phyloP scores from a whole-genome alignment of 2,888 invertebrate genomes.

The Standfussiana lucernea region DNA sequence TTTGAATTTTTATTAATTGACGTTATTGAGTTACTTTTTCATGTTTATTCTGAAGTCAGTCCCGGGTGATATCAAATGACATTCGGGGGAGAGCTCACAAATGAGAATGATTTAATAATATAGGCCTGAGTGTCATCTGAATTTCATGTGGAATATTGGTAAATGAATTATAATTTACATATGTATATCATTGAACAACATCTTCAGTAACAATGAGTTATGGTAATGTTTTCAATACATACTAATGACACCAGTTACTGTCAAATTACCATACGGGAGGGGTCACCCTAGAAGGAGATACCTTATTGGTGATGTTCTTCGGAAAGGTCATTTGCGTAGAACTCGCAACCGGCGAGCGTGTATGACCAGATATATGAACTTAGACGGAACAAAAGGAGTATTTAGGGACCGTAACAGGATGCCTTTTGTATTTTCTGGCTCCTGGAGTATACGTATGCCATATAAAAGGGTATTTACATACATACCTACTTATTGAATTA shows the following conservation, averaged over 20 bases:
- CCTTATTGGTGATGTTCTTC: not conserved
- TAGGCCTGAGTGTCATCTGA: slow-evolving; percentile 4
- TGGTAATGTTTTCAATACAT: not conserved
- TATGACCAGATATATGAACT: not conserved
- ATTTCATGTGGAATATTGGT: slow-evolving; percentile 3
- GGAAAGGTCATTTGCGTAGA: not conserved
- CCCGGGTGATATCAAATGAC: slow-evolving; percentile 43
- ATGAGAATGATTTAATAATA: slow-evolving; percentile 36
- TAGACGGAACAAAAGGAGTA: not conserved
- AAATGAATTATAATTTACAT: slow-evolving; percentile 12
- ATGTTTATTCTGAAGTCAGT: slow-evolving; percentile 29
- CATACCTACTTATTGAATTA: not conserved
- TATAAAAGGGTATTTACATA: not conserved
- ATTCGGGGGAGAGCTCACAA: slow-evolving; percentile 10
- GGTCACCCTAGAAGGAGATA: not conserved
- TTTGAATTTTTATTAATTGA: slow-evolving; percentile 26
- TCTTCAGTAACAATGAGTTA: not conserved
- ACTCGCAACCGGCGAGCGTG: not conserved
- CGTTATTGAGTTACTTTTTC: slow-evolving; percentile 36
- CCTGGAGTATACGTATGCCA: not conserved
- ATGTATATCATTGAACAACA: not conserved
- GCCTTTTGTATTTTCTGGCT: no score
- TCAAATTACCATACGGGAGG: not conserved
- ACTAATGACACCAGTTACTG: not conserved
- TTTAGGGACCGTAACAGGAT: no score